Percentiles rank a stretch among this genome's conserved stretches.
phyloP scores from a whole-genome alignment of 2,113 vertebrate genomes.

The Eretmochelys imbricata region DNA sequence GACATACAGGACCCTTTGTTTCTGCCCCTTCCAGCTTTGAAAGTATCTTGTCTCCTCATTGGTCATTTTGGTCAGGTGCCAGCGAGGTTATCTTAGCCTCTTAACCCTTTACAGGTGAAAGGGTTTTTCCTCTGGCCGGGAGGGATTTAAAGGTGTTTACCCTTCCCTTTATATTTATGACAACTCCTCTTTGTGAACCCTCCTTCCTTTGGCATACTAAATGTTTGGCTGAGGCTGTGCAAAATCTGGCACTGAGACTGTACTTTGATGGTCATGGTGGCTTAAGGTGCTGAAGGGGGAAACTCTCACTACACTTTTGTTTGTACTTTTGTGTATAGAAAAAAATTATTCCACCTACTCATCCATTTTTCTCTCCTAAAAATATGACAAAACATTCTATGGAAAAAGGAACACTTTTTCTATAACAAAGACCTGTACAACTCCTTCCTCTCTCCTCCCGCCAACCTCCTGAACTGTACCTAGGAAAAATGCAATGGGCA shows the following conservation, averaged over 20 bases:
- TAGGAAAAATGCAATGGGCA: background rate
- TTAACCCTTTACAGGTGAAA: no score
- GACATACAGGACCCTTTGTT: no score
- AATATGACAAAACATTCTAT: background rate
- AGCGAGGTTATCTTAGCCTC: no score
- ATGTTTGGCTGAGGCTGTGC: background rate
- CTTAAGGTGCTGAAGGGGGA: background rate
- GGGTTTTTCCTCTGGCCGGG: no score
- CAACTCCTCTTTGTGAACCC: background rate
- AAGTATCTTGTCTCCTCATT: no score
- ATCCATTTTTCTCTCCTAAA: rapidly evolving
- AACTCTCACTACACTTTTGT: background rate
- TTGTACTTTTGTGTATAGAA: background rate
- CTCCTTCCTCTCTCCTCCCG: background rate
- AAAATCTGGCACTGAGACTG: background rate
- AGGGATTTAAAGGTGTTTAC: no score
- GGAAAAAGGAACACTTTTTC: background rate
- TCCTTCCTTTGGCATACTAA: background rate
- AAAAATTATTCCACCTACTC: background rate
- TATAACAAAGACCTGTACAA: background rate
- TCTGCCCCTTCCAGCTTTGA: no score
- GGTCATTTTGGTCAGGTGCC: no score
- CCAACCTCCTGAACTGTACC: background rate
- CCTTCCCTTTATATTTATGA: no score
- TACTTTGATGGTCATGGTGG: background rate